Conservation (phyloP, 1,140 invertebrate species). For the Nasonia longicornis region DNA sequence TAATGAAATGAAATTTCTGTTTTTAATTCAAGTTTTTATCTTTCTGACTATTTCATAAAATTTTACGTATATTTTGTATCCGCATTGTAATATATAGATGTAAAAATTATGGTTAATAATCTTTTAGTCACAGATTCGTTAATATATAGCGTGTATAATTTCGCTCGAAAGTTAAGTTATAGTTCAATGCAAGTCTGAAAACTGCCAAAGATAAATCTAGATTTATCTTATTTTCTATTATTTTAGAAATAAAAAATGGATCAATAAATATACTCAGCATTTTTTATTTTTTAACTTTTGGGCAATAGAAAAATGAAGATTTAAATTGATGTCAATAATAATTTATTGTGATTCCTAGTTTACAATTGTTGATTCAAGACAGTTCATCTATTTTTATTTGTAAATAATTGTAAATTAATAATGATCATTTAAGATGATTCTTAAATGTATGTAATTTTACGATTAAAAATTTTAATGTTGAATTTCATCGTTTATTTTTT, state of each 20-base stretch:
- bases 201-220: conserved; percentile 43
- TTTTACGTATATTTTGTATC: background rate
- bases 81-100: background rate
- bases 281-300: conserved; percentile 2
- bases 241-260: conserved; percentile 7
- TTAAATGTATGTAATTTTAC: conserved; percentile 27
- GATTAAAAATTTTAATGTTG: conserved; percentile 37
- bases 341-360: conserved; percentile 32
- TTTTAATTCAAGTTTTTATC: conserved; percentile 10
- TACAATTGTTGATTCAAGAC: background rate
- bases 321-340: conserved; percentile 2
- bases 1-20: background rate
- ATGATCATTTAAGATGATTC: conserved; percentile 2
- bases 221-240: conserved; percentile 31
- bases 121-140: background rate
- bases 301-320: background rate
- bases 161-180: conserved; percentile 22
- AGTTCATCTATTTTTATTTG: background rate
- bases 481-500: background rate
- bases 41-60: background rate
- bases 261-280: conserved; percentile 20
- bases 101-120: background rate
- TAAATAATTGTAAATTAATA: conserved; percentile 33
- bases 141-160: background rate
- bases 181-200: conserved; percentile 44